Evolutionary conservation across 2,113 vertebrate genomes (phyloP).

Genomic region (Oncorhynchus mykiss): DNA sequence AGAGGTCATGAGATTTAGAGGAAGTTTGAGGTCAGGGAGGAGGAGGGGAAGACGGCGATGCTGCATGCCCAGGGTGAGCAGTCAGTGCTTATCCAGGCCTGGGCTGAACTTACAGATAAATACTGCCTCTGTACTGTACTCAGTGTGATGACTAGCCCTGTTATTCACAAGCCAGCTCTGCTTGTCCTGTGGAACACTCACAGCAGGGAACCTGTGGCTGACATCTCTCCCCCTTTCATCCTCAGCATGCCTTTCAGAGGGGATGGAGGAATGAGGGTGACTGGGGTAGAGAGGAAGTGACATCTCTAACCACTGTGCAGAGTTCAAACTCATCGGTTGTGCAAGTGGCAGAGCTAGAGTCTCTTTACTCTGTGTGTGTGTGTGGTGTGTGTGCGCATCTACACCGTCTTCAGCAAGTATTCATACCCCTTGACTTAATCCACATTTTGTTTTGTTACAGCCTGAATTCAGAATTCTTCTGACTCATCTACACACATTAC

Average conservation of each 20-base stretch:
- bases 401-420: no score
- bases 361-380: no score
- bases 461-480: no score
- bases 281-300: neutral
- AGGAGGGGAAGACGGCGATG: neutral
- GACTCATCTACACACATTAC: no score
- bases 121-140: neutral
- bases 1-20: constrained; percentile 17
- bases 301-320: neutral
- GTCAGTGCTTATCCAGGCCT: neutral
- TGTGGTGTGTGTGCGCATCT: neutral
- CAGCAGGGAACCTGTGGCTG: neutral
- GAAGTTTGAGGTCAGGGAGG: neutral
- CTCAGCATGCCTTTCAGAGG: no score
- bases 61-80: neutral
- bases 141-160: neutral
- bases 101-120: neutral
- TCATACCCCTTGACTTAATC: no score
- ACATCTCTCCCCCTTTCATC: neutral
- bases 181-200: neutral
- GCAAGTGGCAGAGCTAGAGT: neutral
- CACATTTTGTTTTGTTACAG: no score
- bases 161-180: neutral
- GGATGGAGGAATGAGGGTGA: neutral
- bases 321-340: neutral